These are phyloP conservation scores for Spisula solida DNA, from an alignment of 2,888 invertebrate species.

Conservation along the genomic window DNA sequence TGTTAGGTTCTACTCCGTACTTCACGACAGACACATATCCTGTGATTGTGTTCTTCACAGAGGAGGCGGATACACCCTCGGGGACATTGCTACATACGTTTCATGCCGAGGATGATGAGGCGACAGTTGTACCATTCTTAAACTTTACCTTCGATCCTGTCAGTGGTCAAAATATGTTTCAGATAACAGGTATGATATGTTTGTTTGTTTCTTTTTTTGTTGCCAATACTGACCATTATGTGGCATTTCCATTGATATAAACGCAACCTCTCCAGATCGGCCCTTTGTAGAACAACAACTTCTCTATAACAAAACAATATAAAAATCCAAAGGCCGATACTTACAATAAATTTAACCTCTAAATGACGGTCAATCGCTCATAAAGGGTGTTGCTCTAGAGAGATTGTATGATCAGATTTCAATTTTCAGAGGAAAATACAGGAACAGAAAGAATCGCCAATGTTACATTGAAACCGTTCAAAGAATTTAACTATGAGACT, in stretches of 20 bases:
- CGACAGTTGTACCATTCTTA: constrained; percentile 35
- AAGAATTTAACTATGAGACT: constrained; percentile 61
- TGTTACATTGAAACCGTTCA: constrained; percentile 43
- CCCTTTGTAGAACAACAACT: no score
- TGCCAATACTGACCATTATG: background rate
- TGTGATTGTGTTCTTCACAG: constrained; percentile 25
- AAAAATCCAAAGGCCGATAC: no score
- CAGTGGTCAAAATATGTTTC: constrained; percentile 42
- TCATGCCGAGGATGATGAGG: constrained; percentile 58
- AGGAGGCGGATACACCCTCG: constrained; percentile 37
- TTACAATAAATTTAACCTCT: no score
- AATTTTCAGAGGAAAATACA: background rate
- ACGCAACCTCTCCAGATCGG: no score
- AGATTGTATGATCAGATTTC: no score
- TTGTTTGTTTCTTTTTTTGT: background rate
- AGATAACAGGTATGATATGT: constrained; percentile 48
- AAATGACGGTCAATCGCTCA: no score
- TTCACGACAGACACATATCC: constrained; percentile 51
- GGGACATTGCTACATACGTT: constrained; percentile 56
- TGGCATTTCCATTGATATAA: no score
- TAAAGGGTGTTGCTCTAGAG: no score
- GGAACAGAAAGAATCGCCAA: constrained; percentile 23
- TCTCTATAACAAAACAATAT: no score
- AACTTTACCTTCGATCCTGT: constrained; percentile 52
- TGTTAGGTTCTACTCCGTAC: constrained; percentile 5